Conservation (phyloP, 2,888 invertebrate species). For the Heliothis peltigera region DNA sequence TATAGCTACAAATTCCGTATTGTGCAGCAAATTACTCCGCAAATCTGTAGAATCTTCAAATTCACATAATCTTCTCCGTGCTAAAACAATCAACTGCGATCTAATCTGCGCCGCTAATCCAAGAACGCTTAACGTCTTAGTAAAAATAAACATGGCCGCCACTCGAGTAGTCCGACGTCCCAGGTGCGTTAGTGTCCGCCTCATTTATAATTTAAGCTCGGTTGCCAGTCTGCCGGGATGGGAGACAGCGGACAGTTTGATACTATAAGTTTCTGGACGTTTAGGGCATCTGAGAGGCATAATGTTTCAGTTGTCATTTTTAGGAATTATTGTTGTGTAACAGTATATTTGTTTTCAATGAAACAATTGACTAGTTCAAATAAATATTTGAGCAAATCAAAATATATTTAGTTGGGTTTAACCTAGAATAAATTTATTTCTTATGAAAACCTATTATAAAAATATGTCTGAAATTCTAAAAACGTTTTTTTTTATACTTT, state of each 20-base stretch:
- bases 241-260: conserved; percentile 48
- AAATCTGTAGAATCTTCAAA: conserved; percentile 13
- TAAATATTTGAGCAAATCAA: too few relatives aligned
- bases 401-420: too few relatives aligned
- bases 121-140: conserved; percentile 54
- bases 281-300: neutral
- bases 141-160: conserved; percentile 73
- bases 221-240: conserved; percentile 60
- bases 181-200: conserved; percentile 77
- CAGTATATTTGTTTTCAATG: too few relatives aligned
- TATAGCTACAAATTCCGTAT: too few relatives aligned
- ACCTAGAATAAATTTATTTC: too few relatives aligned
- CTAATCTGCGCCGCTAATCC: conserved; percentile 54
- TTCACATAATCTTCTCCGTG: neutral
- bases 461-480: too few relatives aligned
- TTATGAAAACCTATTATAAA: too few relatives aligned
- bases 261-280: conserved; percentile 25
- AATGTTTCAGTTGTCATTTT: neutral
- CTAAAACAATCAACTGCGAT: conserved; percentile 25
- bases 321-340: neutral
- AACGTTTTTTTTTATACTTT: too few relatives aligned
- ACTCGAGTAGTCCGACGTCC: conserved; percentile 70
- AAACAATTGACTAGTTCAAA: too few relatives aligned
- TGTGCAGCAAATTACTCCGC: too few relatives aligned
- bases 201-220: conserved; percentile 83